phyloP scores from a whole-genome alignment of 2,113 vertebrate genomes.

The Fukomys damarensis region DNA sequence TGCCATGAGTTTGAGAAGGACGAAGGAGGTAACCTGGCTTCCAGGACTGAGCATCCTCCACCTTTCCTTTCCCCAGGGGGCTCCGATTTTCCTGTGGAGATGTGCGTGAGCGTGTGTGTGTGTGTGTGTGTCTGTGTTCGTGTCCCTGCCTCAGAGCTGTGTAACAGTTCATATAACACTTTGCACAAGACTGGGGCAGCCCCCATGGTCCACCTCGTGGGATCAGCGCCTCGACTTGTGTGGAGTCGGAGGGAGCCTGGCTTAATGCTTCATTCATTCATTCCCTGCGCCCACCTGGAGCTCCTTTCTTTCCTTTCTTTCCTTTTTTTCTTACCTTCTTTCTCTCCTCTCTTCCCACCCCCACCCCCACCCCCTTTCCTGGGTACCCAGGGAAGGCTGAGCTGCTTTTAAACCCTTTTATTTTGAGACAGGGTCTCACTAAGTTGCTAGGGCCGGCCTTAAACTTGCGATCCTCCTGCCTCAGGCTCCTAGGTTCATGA shows the following conservation, averaged over 20 bases:
- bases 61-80: background rate
- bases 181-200: background rate
- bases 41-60: rapidly evolving
- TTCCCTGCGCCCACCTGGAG: background rate
- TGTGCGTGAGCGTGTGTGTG: too few species aligned
- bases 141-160: background rate
- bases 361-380: background rate
- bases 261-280: background rate
- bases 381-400: background rate
- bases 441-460: background rate
- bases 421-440: background rate
- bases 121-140: too few species aligned
- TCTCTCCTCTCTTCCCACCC: background rate
- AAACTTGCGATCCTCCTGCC: background rate
- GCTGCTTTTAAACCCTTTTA: background rate
- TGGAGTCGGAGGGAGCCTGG: too few species aligned
- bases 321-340: too few species aligned
- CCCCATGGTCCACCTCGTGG: background rate
- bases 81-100: background rate
- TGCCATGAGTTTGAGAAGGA: background rate
- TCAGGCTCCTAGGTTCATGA: background rate
- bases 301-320: background rate
- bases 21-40: background rate
- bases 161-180: background rate
- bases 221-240: background rate